phyloP scores from a whole-genome alignment of 1,140 invertebrate genomes.

The Trypoxylus dichotomus region DNA sequence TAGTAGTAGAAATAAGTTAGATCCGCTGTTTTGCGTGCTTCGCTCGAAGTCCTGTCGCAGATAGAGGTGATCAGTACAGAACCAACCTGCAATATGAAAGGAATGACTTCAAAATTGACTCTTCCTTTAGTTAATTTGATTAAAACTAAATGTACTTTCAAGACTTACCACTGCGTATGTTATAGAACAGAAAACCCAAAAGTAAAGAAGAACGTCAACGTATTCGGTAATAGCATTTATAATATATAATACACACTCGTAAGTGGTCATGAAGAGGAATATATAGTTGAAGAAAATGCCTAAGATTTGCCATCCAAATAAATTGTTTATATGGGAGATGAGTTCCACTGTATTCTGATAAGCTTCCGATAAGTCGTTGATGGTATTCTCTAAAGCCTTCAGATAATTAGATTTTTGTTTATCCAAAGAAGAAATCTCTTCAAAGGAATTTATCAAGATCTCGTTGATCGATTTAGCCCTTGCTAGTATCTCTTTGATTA shows the following conservation, averaged over 20 bases:
- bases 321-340: background rate
- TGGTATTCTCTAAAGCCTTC: background rate
- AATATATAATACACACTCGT: background rate
- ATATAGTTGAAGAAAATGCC: background rate
- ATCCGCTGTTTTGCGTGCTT: background rate
- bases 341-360: background rate
- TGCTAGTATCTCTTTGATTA: background rate
- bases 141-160: too few relatives aligned
- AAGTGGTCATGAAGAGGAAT: background rate
- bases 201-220: too few relatives aligned
- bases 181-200: too few relatives aligned
- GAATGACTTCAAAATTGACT: too few relatives aligned
- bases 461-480: background rate
- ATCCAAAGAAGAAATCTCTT: background rate
- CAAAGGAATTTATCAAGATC: background rate
- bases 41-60: too few relatives aligned
- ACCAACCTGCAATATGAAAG: too few relatives aligned
- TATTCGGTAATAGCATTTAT: background rate
- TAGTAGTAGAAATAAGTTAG: background rate
- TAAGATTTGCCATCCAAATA: background rate
- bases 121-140: too few relatives aligned
- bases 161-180: too few relatives aligned
- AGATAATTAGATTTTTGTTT: too few relatives aligned
- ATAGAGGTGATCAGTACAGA: too few relatives aligned
- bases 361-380: background rate